These are phyloP conservation scores for Leucania comma DNA, from an alignment of 2,888 invertebrate species.

Conservation along the genomic window DNA sequence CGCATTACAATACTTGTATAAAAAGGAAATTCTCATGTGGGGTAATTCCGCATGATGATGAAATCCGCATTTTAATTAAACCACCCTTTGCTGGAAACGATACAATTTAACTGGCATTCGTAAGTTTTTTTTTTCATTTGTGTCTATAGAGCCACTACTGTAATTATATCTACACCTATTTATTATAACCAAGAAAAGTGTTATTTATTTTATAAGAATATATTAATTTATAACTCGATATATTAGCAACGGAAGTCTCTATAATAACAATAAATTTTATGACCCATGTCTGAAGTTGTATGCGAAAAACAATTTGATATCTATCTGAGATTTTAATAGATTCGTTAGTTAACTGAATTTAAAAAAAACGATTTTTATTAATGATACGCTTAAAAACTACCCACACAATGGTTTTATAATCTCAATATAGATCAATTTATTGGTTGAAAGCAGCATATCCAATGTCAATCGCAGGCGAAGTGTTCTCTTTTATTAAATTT, in stretches of 20 bases:
- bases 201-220: conserved; percentile 4
- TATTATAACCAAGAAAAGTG: neutral
- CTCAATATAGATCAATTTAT: conserved; percentile 39
- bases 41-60: too few species aligned
- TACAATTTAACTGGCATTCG: too few species aligned
- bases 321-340: conserved; percentile 38
- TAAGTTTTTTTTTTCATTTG: too few species aligned
- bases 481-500: neutral
- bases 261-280: conserved; percentile 56
- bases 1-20: too few species aligned
- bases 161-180: neutral
- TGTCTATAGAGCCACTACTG: neutral
- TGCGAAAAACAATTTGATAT: conserved; percentile 46
- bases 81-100: too few species aligned
- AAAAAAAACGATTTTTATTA: conserved; percentile 43
- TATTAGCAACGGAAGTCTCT: conserved; percentile 50
- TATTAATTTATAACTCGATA: conserved; percentile 1
- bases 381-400: conserved; percentile 35
- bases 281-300: conserved; percentile 29
- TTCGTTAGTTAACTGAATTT: conserved; percentile 45
- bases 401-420: conserved; percentile 37
- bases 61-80: too few species aligned
- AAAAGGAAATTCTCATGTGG: too few species aligned
- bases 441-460: conserved; percentile 11
- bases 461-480: conserved; percentile 28